Conservation (phyloP, 2,797 vertebrate species). For the Sandelia bainsii region DNA sequence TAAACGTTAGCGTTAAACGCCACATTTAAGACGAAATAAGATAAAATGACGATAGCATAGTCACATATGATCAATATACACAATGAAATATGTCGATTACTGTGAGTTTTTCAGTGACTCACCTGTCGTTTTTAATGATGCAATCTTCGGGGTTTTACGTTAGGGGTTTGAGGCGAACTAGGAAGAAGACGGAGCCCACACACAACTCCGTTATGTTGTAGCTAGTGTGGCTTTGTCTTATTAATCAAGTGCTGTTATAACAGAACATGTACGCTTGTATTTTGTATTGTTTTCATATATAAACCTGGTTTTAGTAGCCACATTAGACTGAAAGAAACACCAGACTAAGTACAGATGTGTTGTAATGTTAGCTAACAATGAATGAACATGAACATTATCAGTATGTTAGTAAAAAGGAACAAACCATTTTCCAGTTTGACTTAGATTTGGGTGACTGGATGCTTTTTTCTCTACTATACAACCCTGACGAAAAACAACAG, state of each 20-base stretch:
- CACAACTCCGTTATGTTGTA: slow-evolving; percentile 60
- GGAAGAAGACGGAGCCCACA: slow-evolving; percentile 62
- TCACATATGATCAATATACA: fast-evolving
- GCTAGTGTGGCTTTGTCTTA: slow-evolving; percentile 20
- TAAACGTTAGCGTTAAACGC: not conserved
- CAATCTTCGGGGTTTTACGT: not conserved
- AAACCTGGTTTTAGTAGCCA: not conserved
- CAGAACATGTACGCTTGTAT: too few species aligned
- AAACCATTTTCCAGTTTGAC: too few species aligned
- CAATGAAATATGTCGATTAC: fast-evolving
- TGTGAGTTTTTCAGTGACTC: fast-evolving
- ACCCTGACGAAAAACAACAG: too few species aligned
- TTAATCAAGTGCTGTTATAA: not conserved
- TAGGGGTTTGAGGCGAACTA: not conserved
- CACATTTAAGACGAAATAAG: fast-evolving
- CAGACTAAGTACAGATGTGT: not conserved
- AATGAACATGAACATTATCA: not conserved
- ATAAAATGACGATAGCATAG: fast-evolving
- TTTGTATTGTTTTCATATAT: not conserved
- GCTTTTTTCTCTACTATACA: too few species aligned
- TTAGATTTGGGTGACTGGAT: too few species aligned
- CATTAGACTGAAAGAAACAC: not conserved
- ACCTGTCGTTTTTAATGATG: not conserved
- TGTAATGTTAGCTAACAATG: not conserved
- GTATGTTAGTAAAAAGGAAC: not conserved